These are phyloP conservation scores for Sphinx pinastri DNA, from an alignment of 2,888 invertebrate species.

Conservation along the genomic window DNA sequence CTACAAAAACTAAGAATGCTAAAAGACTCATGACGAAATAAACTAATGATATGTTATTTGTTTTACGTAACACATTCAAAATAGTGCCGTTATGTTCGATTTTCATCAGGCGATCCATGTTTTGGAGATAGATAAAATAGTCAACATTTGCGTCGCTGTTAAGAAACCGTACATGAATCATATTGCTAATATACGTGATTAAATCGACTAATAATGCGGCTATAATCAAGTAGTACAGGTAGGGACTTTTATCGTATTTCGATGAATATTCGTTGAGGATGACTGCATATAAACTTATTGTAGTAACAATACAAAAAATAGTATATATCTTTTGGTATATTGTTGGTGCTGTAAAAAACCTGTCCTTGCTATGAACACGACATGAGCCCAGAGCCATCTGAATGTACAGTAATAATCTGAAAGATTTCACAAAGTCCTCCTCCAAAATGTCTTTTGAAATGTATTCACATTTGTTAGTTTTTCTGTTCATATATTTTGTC, in stretches of 20 bases:
- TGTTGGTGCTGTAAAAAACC: constrained; percentile 55
- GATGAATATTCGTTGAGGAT: constrained; percentile 33
- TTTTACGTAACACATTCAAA: constrained; percentile 40
- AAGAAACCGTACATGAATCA: constrained; percentile 57
- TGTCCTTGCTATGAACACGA: constrained; percentile 54
- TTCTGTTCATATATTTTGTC: not conserved
- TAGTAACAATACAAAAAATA: constrained; percentile 39
- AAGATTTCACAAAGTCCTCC: constrained; percentile 50
- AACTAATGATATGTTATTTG: constrained; percentile 40
- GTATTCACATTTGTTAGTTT: constrained; percentile 45
- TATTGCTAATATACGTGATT: constrained; percentile 41
- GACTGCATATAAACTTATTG: constrained; percentile 34
- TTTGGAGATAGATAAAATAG: constrained; percentile 60
- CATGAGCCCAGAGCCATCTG: constrained; percentile 57
- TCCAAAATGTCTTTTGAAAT: constrained; percentile 60
- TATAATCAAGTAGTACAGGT: constrained; percentile 37
- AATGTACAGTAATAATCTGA: constrained; percentile 44
- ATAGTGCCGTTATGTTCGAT: constrained; percentile 49
- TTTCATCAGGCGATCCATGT: constrained; percentile 60
- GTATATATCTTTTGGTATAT: constrained; percentile 56
- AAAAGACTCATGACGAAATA: constrained; percentile 34
- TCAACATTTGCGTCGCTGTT: constrained; percentile 52
- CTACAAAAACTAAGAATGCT: constrained; percentile 33
- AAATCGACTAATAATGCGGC: constrained; percentile 40
- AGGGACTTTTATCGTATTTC: constrained; percentile 33